A percentile compares a stretch with the other conserved stretches of the same genome.
Conservation (phyloP, 2,888 invertebrate genomes). For the Villa cingulata region DNA sequence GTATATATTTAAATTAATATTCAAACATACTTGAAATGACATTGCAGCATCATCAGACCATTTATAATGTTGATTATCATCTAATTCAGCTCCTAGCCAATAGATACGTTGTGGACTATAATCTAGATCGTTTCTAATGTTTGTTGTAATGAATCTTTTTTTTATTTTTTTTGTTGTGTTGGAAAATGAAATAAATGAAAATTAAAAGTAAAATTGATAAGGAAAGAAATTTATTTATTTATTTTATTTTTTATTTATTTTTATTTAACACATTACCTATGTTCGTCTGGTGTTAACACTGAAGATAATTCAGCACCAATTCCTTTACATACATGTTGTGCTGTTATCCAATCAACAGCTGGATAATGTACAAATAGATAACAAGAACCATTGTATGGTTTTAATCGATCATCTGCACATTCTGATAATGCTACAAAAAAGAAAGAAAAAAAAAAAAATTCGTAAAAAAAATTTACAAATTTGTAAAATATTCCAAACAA, state of each 20-base stretch:
- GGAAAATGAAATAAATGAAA: too few species aligned
- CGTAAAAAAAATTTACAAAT: background rate
- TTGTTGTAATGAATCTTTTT: constrained; percentile 46
- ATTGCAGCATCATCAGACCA: constrained; percentile 54
- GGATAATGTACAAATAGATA: constrained; percentile 66
- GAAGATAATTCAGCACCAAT: constrained; percentile 58
- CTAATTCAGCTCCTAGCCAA: constrained; percentile 54
- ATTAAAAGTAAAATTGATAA: background rate
- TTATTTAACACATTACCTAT: constrained; percentile 31
- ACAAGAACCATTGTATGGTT: constrained; percentile 55
- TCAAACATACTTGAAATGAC: constrained; percentile 38
- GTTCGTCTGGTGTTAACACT: constrained; percentile 52
- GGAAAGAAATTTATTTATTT: too few species aligned
- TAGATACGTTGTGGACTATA: constrained; percentile 59
- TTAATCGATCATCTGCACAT: constrained; percentile 56
- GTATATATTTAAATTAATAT: background rate
- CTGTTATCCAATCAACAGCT: constrained; percentile 58
- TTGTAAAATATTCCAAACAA: constrained; percentile 7
- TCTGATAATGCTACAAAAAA: constrained; percentile 42
- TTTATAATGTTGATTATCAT: constrained; percentile 37
- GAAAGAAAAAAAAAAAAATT: background rate
- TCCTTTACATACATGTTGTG: constrained; percentile 55
- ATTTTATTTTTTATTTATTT: too few species aligned
- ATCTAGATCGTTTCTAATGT: constrained; percentile 53
- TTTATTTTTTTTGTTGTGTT: background rate